Evolutionary conservation across 2,113 vertebrate species (phyloP), one percentile per base, ranked within the genome.

Genomic region (Choloepus hoffmanni): DNA sequence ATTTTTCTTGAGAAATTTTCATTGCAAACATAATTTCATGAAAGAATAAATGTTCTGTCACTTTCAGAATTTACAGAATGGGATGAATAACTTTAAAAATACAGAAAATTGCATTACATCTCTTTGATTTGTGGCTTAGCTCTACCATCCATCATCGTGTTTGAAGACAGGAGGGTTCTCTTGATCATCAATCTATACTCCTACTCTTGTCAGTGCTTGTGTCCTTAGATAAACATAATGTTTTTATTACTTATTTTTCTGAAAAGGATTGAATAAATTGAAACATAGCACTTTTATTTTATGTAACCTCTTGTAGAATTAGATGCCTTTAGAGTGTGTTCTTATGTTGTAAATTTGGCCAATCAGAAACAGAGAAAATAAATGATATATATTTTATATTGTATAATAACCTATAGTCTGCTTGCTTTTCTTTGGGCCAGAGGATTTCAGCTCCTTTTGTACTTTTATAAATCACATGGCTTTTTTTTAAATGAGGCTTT

Each of bases 61-160:
- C 68, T 85, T 95, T 95, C 36, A 84, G 90, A 74, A 96, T 97
- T 92, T 95, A 96, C 94, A 89, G 70, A 90, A 94, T 89, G 76
- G 76, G 55, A 78, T 88, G 63, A 78, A 70, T 90, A 95, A 90
- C 78, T 93, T 96, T 87, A 18, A 58, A 96, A 89, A 43, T 82
- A 74, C 65, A 87, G 74, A 85, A 90, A 93, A 84, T 89, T 93
- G 60, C 28, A 86, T 91, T 58, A 23, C 88, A 90, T 85, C 70
- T 91, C 77, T 97, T 91, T 98, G 94, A 91, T 96, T 97, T 94
- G 97, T 89, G 53, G 83, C 15, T 94, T 58, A 76, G 89, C n/a
- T 45, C n/a, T 15, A 11, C 45, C 83, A 97, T 92, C 67, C 91
- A 78, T 98, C 83, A 88, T 79, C 10, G 55, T 63, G 28, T 55